phyloP scores from a whole-genome alignment of 2,888 invertebrate genomes.

The Anarsia innoxiella region DNA sequence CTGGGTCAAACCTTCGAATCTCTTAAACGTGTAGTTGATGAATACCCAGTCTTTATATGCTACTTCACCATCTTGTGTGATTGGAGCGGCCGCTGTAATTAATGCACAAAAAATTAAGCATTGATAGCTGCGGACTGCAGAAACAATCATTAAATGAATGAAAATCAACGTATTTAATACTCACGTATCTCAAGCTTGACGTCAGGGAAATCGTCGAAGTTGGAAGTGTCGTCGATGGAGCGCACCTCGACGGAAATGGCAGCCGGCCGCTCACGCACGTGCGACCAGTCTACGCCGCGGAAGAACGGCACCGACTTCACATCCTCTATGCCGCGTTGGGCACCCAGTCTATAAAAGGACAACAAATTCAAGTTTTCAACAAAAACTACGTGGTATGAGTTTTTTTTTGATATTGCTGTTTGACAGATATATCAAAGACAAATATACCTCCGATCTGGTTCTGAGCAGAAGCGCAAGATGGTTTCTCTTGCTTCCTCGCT shows the following conservation, averaged over 20 bases:
- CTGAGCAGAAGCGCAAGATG: slow-evolving; percentile 97
- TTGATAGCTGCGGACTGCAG: too few relatives aligned
- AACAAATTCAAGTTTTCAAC: too few relatives aligned
- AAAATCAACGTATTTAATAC: too few relatives aligned
- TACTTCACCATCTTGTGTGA: slow-evolving; percentile 91
- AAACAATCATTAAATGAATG: too few relatives aligned
- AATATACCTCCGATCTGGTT: slow-evolving; percentile 89
- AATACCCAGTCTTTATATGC: slow-evolving; percentile 99
- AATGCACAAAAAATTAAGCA: too few relatives aligned
- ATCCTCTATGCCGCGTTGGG: slow-evolving; percentile 93
- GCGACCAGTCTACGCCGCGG: slow-evolving; percentile 98
- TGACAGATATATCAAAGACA: too few relatives aligned
- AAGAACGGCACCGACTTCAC: slow-evolving; percentile 95
- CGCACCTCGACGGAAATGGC: slow-evolving; percentile 98
- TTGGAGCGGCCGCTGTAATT: slow-evolving; percentile 86
- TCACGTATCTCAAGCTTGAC: slow-evolving; percentile 98
- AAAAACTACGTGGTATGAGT: too few relatives aligned
- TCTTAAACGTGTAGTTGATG: slow-evolving; percentile 99
- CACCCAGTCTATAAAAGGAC: slow-evolving; percentile 72
- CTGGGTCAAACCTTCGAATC: slow-evolving; percentile 98
- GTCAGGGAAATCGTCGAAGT: slow-evolving; percentile 99
- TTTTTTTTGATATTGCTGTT: too few relatives aligned
- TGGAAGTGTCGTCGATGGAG: slow-evolving; percentile 99
- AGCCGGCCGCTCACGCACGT: slow-evolving; percentile 98
- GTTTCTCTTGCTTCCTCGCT: slow-evolving; percentile 98